A percentile compares a stretch with the other conserved stretches of the same genome.
These are phyloP conservation scores for Armadillidium nasatum DNA, from an alignment of 1,140 invertebrate species.

Conservation along the genomic window DNA sequence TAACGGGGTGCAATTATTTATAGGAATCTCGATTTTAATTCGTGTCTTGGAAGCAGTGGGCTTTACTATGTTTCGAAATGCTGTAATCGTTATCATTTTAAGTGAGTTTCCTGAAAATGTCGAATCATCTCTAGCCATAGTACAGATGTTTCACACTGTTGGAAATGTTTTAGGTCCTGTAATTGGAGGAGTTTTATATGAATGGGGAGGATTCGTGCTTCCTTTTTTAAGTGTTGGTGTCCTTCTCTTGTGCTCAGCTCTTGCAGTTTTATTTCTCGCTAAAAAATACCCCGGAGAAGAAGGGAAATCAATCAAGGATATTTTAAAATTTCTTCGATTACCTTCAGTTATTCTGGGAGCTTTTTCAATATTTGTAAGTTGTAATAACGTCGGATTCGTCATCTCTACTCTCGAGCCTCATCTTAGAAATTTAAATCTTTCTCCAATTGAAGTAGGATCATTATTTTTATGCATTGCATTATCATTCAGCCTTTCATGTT, in stretches of 20 bases:
- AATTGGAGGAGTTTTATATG: conserved; percentile 46
- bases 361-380: conserved; percentile 60
- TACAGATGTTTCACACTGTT: background rate
- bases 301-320: conserved; percentile 58
- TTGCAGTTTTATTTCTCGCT: conserved; percentile 46
- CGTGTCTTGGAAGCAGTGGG: conserved; percentile 22
- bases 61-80: conserved; percentile 7
- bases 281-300: no score
- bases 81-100: conserved; percentile 4
- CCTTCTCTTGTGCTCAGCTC: conserved; percentile 42
- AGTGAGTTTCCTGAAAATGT: conserved; percentile 24
- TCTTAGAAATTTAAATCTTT: conserved; percentile 66
- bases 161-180: conserved; percentile 43
- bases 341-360: conserved; percentile 56
- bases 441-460: conserved; percentile 67
- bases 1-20: background rate
- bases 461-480: conserved; percentile 85
- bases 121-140: background rate
- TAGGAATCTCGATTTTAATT: background rate
- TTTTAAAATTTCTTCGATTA: conserved; percentile 45
- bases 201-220: conserved; percentile 46
- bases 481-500: conserved; percentile 72
- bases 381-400: conserved; percentile 76
- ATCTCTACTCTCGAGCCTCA: conserved; percentile 73
- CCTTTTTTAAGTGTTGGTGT: conserved; percentile 47